Base-by-base conservation (phyloP, 2,113 vertebrate species). In the Alectura lathami region DNA sequence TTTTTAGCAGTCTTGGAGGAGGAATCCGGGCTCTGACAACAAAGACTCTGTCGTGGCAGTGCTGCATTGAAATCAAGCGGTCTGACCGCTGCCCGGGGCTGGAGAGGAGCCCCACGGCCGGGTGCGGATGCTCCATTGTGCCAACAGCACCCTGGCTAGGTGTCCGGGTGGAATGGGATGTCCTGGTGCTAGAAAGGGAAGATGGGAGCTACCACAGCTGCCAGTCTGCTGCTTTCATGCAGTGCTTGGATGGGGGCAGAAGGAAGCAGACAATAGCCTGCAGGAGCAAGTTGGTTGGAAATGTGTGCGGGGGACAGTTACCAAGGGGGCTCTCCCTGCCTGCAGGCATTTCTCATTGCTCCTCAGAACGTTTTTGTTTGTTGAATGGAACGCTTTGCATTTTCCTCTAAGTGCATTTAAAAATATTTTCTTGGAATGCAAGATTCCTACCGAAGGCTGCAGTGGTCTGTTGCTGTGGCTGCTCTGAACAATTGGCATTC, bases 191-290 rank as follows among this genome's bases (percentile, higher is more conserved):
- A 0, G 5, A 17, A 32, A 9, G 76, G 57, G 54, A 27, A 30
- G 11, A 24, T 26, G 43, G 3, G 54, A 69, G 85, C 75, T 59
- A 50, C 53, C 87, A 3, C 6, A 4, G 72, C 77, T 16, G 50
- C 30, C 51, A 8, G 1, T 13, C 84, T 36, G 42, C 62, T 62
- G 91, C 80, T 76, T 48, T 24, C 83, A 17, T 24, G 12, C 67
- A n/a, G 77, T 29, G 81, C 29, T 73, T 63, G 84, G 40, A 51
- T 63, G 81, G 57, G 47, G 62, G 88, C 22, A 7, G 47, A 27
- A 67, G 53, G 62, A 60, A 60, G 6, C 22, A 95, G 95, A 96
- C 96, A 96, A 96, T 94, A 94, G 95, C 56, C 80, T 34, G 95
- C 86, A 54, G 88, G 32, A 83, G 72, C 75, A 8, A 22, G 59